These are phyloP conservation scores for Eretmocerus hayati DNA, from an alignment of 2,888 invertebrate species.

Conservation along the genomic window DNA sequence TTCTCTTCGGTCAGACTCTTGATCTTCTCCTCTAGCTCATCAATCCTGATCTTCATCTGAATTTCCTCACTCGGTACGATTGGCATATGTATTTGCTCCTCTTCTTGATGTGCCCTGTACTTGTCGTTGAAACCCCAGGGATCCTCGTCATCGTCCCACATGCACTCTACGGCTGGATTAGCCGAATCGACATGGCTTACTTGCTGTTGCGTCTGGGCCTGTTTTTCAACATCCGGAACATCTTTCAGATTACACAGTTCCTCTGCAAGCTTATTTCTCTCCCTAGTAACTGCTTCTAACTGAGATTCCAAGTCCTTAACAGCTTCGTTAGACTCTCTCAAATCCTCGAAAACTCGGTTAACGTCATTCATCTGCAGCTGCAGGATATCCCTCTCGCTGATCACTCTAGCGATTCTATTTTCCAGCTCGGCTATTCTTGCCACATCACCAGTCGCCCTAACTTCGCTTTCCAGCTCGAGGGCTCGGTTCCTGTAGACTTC, in stretches of 20 bases:
- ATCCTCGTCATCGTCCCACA: conserved; percentile 49
- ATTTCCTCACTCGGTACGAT: conserved; percentile 30
- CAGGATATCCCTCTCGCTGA: conserved; percentile 30
- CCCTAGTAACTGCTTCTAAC: conserved; percentile 22
- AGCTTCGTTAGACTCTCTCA: conserved; percentile 21
- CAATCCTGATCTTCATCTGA: conserved; percentile 45
- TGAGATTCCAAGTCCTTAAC: conserved; percentile 24
- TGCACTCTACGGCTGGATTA: background rate
- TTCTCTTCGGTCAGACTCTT: conserved; percentile 54
- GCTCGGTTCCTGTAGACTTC: conserved; percentile 27
- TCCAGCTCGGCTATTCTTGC: conserved; percentile 23
- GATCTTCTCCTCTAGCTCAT: conserved; percentile 56
- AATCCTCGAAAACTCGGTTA: conserved; percentile 25
- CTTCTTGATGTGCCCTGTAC: background rate
- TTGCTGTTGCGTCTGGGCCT: conserved; percentile 7
- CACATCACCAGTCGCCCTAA: conserved; percentile 23
- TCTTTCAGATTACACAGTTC: conserved; percentile 13
- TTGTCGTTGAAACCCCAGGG: conserved; percentile 57
- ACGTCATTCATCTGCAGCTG: conserved; percentile 34
- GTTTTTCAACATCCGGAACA: conserved; percentile 5
- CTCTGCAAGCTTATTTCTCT: conserved; percentile 21
- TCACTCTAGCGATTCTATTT: conserved; percentile 21
- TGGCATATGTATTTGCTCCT: conserved; percentile 25
- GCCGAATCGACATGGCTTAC: conserved; percentile 2
- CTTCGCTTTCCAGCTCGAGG: conserved; percentile 27